phyloP scores from a whole-genome alignment of 2,113 vertebrate genomes.

The Microcebus ravelobensis region DNA sequence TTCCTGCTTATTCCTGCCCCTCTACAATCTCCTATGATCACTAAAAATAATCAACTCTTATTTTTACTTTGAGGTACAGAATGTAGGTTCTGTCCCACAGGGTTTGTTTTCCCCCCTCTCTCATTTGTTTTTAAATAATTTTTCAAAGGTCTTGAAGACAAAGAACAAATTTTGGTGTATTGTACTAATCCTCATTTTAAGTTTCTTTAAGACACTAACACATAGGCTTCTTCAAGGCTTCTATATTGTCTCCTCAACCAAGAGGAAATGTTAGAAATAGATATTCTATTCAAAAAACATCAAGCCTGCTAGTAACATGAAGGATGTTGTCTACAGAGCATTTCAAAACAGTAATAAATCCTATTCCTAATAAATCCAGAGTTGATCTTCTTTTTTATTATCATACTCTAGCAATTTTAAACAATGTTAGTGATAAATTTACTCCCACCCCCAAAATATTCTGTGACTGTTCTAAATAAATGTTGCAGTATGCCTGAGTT shows the following conservation, averaged over 20 bases:
- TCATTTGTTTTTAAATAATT: not conserved
- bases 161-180: not conserved
- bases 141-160: not conserved
- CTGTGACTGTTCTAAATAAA: not conserved
- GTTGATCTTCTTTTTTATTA: conserved; percentile 11
- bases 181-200: not conserved
- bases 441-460: not conserved
- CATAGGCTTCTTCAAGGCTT: not conserved
- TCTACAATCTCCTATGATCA: not conserved
- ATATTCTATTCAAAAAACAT: not conserved
- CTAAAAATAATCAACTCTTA: not conserved
- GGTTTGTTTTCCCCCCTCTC: not conserved
- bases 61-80: not conserved
- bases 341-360: conserved; percentile 9
- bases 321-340: not conserved
- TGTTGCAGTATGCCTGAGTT: not conserved
- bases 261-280: not conserved
- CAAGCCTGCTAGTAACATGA: not conserved
- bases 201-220: not conserved
- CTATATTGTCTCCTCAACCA: not conserved
- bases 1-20: not conserved
- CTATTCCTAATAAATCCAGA: not conserved
- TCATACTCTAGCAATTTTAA: not conserved
- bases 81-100: not conserved
- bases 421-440: not conserved